Percentiles rank a stretch among this genome's conserved stretches.
phyloP scores from a whole-genome alignment of 2,113 vertebrate species.

The Anhinga anhinga region DNA sequence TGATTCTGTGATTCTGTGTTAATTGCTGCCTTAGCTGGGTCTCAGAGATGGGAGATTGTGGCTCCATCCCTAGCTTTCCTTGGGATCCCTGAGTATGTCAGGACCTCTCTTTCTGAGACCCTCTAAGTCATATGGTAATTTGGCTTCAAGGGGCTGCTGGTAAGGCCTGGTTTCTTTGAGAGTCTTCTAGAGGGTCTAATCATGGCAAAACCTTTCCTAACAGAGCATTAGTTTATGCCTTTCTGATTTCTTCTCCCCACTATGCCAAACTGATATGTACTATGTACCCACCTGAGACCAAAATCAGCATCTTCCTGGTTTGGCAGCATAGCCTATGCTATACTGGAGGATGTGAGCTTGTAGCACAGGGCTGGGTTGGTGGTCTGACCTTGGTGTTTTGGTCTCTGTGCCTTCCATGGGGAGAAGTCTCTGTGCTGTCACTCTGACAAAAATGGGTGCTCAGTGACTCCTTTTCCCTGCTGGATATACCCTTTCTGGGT shows the following conservation, averaged over 20 bases:
- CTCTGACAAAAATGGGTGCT: neutral
- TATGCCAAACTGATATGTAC: neutral
- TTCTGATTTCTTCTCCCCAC: neutral
- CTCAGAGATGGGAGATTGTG: neutral
- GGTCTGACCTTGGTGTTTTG: neutral
- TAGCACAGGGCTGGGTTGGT: neutral
- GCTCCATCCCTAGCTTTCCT: neutral
- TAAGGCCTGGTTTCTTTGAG: neutral
- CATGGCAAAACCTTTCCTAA: neutral
- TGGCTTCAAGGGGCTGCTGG: neutral
- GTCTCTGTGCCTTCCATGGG: neutral
- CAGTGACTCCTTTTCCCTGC: neutral
- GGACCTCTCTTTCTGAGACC: neutral
- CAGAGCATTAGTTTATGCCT: neutral
- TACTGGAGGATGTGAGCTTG: neutral
- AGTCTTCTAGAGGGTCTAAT: neutral
- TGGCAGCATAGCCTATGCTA: neutral
- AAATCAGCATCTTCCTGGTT: neutral
- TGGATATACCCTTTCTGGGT: neutral
- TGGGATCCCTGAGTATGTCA: neutral
- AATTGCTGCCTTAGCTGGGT: too few species aligned
- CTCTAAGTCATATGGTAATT: neutral
- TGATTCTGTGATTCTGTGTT: too few species aligned
- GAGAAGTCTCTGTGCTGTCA: neutral
- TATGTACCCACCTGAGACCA: neutral